Base-by-base conservation (phyloP, 2,888 invertebrate genomes). In the Hyposoter didymator region DNA sequence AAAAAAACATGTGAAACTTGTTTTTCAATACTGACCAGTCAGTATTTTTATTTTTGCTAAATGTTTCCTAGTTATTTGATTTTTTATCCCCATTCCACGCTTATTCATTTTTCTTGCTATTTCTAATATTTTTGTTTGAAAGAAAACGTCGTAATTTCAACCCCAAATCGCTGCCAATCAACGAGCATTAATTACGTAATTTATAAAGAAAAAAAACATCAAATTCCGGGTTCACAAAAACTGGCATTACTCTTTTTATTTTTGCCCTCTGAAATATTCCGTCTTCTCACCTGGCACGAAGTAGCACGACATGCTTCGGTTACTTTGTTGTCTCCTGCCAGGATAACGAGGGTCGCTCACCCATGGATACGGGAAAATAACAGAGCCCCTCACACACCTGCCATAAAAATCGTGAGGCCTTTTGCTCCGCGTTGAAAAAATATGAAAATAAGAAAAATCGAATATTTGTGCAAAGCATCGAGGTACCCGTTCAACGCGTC, bases 361-460 rank as follows among this genome's bases (percentile, higher is more conserved):
- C 81, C 84, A 73, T 84, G 67, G 84, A 81, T 81, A 82, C 74
- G 74, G 35, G 28, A 75, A 82, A 82, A 78, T 45, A 82, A 78
- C 64, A 72, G 59, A 28, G 52, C 39, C 39, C 12, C 32, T 8
- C 28, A 12, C 43, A 52, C 84, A 82, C 78, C 84, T 74, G 82
- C 32, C 45, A 52, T 52, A 8, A 28, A 45, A 82, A 82, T 82
- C 78, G 49, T 82, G 78, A 47, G 64, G 78, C 22, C 28, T 12
- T 43, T 55, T 39, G 47, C 2, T n/a, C 12, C 3, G 4, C 28
- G n/a, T 8, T 12, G 45, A 39, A 2, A 55, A 49, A 45, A 32
- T 0, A 66, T 2, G 28, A 7, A 55, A 72, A 19, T 17, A 19
- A 74, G 0, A 17, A 28, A 0, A 39, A 39, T 12, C 35, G n/a